phyloP scores from a whole-genome alignment of 2,888 invertebrate species.

The Lasioglossum calceatum region DNA sequence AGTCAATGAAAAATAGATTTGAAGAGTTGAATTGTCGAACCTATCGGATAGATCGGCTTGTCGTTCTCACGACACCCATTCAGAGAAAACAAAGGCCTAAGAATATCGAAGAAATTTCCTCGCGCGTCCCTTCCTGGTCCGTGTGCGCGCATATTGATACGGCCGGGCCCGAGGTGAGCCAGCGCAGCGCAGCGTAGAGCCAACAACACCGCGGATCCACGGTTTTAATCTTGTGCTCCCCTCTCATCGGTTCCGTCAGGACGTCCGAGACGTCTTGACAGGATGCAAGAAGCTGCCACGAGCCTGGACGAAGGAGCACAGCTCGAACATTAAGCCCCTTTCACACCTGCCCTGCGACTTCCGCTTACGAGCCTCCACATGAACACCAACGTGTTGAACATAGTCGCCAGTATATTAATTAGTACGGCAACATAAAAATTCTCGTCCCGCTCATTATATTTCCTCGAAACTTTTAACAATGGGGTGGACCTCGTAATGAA shows the following conservation, averaged over 20 bases:
- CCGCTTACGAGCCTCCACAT: not conserved
- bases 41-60: not conserved
- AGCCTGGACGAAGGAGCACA: not conserved
- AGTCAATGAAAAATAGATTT: constrained; percentile 4
- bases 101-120: constrained; percentile 24
- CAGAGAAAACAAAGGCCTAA: constrained; percentile 24
- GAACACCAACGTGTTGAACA: not conserved
- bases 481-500: not conserved
- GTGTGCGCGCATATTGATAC: constrained; percentile 42
- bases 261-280: constrained; percentile 42
- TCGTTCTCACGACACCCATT: constrained; percentile 26
- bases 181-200: constrained; percentile 17
- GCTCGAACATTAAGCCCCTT: constrained; percentile 4
- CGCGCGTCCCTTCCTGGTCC: constrained; percentile 32
- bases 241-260: constrained; percentile 39
- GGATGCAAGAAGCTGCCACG: constrained; percentile 42
- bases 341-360: not conserved
- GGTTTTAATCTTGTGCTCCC: constrained; percentile 38
- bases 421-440: not conserved
- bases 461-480: constrained; percentile 8
- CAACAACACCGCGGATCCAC: constrained; percentile 21
- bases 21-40: not conserved
- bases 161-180: not conserved
- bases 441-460: not conserved
- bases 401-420: not conserved